Evolutionary conservation across 2,113 vertebrate genomes (phyloP), one percentile per base, ranked within the genome.

Genomic region (Anguilla japonica): DNA sequence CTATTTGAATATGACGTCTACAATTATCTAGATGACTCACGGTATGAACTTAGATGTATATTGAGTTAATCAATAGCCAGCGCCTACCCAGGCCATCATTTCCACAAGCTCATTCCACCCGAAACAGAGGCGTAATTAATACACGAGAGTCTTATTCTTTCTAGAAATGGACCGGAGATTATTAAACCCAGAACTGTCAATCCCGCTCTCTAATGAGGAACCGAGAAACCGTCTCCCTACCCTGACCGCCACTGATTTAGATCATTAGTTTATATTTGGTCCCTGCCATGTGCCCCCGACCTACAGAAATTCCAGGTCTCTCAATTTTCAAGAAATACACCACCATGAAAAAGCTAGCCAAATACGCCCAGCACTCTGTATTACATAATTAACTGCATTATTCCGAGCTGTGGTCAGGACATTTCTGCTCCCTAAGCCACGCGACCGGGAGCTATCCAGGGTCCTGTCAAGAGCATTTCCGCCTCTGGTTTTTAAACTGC

Each of bases 401-500:
- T 79, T 5, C n/a, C 75, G 53, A 86, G 40, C 43, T 40, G 1
- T 14, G 39, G 41, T 15, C 56, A 34, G 34, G 87, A 71, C 86
- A 75, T 87, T 81, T 75, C 18, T 78, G 18, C 82, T 79, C 83
- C 83, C 18, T 26, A 78, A 39, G 22, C 26, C 41, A 14, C 41
- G 34, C 56, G 26, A 67, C 26, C 79, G 39, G 93, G 95, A 94
- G 92, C 93, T 95, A 90, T 94, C 93, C 93, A 92, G 91, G 93
- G 92, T 95, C 86, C 89, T 91, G 91, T 84, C 87, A 85, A 57
- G 81, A 50, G 50, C 40, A 9, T 83, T 53, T 81, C 43, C 1
- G 5, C 43, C 26, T 75, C 26, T 75, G 22, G 71, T 34, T 13
- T 75, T 34, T 75, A n/a, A 75, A 75, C 71, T 75, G 71, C 34